These are phyloP conservation scores for Cistogaster globosa DNA, from an alignment of 2,888 invertebrate genomes.

Conservation along the genomic window DNA sequence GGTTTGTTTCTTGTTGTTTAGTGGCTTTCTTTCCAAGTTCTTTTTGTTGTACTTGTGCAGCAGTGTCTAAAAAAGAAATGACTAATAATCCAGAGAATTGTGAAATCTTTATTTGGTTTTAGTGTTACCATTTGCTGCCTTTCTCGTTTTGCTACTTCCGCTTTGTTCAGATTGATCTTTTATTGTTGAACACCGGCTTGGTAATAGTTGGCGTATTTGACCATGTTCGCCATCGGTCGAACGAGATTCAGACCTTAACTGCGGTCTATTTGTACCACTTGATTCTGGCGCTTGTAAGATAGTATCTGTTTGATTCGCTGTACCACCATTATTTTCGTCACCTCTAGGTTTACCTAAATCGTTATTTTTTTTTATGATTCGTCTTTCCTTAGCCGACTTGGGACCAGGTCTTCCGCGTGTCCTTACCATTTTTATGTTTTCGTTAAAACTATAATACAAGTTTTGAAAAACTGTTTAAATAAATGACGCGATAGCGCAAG, in stretches of 20 bases:
- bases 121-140: no score
- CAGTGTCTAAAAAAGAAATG: no score
- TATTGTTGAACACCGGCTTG: slow-evolving; percentile 71
- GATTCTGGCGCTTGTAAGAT: neutral
- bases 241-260: neutral
- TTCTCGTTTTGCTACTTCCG: no score
- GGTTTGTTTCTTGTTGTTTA: neutral
- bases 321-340: neutral
- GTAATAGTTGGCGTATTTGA: slow-evolving; percentile 38
- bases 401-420: slow-evolving; percentile 10
- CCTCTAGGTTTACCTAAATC: slow-evolving; percentile 39
- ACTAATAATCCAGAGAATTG: no score
- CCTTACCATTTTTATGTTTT: slow-evolving; percentile 4
- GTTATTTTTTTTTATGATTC: neutral
- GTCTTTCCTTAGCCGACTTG: slow-evolving; percentile 30
- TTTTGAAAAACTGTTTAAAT: neutral
- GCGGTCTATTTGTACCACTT: neutral
- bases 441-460: neutral
- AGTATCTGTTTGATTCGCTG: neutral
- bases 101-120: no score
- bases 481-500: neutral
- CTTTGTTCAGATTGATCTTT: slow-evolving; percentile 6
- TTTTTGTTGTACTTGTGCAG: neutral
- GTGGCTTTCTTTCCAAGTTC: neutral
- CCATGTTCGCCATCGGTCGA: slow-evolving; percentile 63